phyloP scores from a whole-genome alignment of 2,797 vertebrate species.

The Chloroceryle amazona region DNA sequence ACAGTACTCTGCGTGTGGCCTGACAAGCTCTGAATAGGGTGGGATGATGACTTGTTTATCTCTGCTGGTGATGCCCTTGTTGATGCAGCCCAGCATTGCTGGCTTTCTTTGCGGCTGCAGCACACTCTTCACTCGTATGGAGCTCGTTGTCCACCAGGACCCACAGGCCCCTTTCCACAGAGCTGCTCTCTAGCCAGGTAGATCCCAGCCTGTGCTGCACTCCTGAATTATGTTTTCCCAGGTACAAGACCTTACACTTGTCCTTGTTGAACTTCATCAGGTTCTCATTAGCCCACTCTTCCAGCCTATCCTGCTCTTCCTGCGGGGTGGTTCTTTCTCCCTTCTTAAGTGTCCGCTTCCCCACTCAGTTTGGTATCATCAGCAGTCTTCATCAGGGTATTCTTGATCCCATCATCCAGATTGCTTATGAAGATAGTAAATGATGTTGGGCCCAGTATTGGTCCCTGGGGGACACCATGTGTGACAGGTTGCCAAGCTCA shows the following conservation, averaged over 20 bases:
- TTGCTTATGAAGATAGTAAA: not conserved
- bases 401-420: not conserved
- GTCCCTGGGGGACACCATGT: not conserved
- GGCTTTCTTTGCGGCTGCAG: not conserved
- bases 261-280: not conserved
- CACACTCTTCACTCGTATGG: not conserved
- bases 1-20: not conserved
- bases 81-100: not conserved
- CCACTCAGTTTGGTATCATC: not conserved
- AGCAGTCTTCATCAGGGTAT: not conserved
- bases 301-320: not conserved
- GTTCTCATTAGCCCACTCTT: not conserved
- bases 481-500: not conserved
- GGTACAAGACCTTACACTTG: not conserved
- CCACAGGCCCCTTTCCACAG: not conserved
- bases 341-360: not conserved
- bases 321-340: not conserved
- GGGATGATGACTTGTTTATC: not conserved
- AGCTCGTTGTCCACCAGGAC: not conserved
- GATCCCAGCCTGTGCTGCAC: not conserved
- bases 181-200: not conserved
- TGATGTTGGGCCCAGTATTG: not conserved
- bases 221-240: not conserved
- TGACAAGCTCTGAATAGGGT: not conserved
- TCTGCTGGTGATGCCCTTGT: not conserved